Evolutionary conservation across 2,888 invertebrate genomes (phyloP).

Genomic region (Pseudococcus viburni): DNA sequence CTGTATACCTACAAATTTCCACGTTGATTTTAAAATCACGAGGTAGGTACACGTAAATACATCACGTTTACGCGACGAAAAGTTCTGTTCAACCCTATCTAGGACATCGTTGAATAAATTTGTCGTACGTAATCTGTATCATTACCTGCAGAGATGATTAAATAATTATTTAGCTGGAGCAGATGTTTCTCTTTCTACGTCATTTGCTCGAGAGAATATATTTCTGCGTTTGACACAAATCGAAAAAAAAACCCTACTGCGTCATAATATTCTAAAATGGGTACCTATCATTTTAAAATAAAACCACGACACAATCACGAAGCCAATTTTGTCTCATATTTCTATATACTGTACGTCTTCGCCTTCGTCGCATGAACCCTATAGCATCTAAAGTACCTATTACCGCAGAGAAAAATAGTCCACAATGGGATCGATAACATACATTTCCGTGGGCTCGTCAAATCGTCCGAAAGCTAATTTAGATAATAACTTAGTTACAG

Average conservation of each 20-base stretch:
- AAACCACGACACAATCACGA: neutral
- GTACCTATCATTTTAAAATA: conserved; percentile 32
- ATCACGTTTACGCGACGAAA: neutral
- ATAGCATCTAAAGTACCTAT: neutral
- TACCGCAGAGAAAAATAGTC: neutral
- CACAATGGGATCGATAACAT: conserved; percentile 45
- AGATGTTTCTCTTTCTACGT: neutral
- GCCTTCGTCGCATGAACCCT: neutral
- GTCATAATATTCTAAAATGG: conserved; percentile 6
- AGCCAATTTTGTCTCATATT: conserved; percentile 45
- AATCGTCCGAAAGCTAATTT: conserved; percentile 52
- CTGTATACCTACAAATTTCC: neutral
- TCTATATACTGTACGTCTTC: conserved; percentile 23
- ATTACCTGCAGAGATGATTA: conserved; percentile 21
- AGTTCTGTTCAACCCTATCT: neutral
- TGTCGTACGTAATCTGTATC: neutral
- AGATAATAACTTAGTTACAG: conserved; percentile 55
- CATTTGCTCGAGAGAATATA: neutral
- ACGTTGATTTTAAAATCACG: conserved; percentile 1
- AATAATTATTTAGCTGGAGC: conserved; percentile 48
- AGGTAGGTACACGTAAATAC: neutral
- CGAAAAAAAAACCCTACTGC: neutral
- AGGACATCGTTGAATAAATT: conserved; percentile 39
- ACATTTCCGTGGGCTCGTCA: conserved; percentile 40
- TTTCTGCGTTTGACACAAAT: neutral